Conservation (phyloP, 2,113 vertebrate species). For the Tragelaphus scriptus region DNA sequence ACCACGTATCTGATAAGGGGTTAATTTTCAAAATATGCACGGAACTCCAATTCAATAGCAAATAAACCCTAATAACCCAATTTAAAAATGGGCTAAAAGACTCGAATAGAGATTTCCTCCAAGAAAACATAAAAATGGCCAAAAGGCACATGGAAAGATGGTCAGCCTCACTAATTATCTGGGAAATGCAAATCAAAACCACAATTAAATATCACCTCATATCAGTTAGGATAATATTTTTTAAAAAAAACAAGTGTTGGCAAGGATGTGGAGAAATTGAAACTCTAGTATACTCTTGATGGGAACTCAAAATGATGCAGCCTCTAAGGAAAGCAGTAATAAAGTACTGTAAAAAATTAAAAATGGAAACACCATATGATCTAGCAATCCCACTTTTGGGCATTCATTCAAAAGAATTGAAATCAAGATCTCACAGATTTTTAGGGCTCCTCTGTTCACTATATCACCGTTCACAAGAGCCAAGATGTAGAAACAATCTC, state of each 20-base stretch:
- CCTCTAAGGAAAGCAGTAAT: background rate
- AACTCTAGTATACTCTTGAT: background rate
- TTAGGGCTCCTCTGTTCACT: background rate
- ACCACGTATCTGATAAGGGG: background rate
- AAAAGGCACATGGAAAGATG: background rate
- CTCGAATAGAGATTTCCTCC: background rate
- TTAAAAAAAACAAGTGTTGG: background rate
- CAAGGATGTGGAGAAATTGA: background rate
- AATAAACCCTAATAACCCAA: background rate
- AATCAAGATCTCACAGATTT: background rate
- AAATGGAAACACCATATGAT: background rate
- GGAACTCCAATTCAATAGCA: background rate
- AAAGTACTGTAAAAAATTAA: background rate
- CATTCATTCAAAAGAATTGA: background rate
- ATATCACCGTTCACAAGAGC: rapidly evolving
- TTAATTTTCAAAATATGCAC: background rate
- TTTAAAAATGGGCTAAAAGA: background rate
- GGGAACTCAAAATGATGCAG: background rate
- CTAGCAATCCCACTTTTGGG: background rate
- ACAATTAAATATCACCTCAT: background rate
- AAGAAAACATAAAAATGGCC: background rate
- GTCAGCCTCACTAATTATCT: background rate
- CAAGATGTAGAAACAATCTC: background rate
- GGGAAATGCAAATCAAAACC: background rate
- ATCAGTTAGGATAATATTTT: too few relatives aligned